Conservation (phyloP, 2,888 invertebrate genomes). For the Eucera pruinosa region DNA sequence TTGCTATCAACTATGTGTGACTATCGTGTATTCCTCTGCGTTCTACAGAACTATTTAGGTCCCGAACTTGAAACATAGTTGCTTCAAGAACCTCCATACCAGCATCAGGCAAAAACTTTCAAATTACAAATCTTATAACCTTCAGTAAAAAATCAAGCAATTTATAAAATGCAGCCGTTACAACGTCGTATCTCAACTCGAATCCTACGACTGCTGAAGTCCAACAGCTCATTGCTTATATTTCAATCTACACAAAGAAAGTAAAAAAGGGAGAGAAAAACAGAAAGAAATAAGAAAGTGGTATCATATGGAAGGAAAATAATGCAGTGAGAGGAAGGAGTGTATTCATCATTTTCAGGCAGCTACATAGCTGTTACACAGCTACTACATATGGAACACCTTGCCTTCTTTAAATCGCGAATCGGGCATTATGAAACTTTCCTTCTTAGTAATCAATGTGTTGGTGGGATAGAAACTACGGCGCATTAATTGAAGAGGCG, state of each 20-base stretch:
- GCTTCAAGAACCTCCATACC: too few species aligned
- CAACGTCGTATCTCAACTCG: too few species aligned
- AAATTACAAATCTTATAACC: too few species aligned
- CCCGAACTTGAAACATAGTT: too few species aligned
- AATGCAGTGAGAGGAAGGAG: conserved; percentile 20
- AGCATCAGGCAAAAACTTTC: too few species aligned
- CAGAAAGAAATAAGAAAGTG: background rate
- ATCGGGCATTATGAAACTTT: conserved; percentile 39
- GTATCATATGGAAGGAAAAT: conserved; percentile 9
- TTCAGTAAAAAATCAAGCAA: background rate
- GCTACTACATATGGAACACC: conserved; percentile 41
- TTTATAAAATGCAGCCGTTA: background rate
- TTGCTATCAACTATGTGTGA: too few species aligned
- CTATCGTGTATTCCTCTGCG: too few species aligned
- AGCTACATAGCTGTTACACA: too few species aligned
- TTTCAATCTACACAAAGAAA: background rate
- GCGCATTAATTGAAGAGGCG: conserved; percentile 55
- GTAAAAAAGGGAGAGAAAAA: background rate
- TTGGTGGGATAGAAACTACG: background rate
- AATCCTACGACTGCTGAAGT: conserved; percentile 9
- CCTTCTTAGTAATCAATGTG: conserved; percentile 35
- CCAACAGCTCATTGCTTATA: conserved; percentile 16
- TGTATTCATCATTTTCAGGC: conserved; percentile 43
- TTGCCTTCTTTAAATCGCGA: conserved; percentile 47
- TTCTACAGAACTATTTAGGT: too few species aligned